Percentiles rank a stretch among this genome's conserved stretches.
These are phyloP conservation scores for Cheilosia vulpina DNA, from an alignment of 2,888 invertebrate genomes.

Conservation along the genomic window DNA sequence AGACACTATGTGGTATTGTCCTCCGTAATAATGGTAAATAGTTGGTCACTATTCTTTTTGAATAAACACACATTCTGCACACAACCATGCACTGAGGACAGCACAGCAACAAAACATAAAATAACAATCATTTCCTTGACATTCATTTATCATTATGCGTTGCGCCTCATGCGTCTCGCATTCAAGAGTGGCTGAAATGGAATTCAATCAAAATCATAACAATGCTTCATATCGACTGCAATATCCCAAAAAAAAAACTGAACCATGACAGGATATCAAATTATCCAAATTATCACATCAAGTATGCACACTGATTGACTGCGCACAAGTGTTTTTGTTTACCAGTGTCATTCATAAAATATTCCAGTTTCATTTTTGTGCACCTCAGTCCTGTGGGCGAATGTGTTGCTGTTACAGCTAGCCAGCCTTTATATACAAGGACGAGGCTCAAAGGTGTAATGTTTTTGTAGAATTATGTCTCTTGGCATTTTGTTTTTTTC, in stretches of 20 bases:
- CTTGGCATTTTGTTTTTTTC: background rate
- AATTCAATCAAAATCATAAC: constrained; percentile 37
- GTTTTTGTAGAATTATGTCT: background rate
- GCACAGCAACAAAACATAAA: constrained; percentile 5
- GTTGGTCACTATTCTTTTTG: constrained; percentile 14
- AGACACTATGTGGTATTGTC: background rate
- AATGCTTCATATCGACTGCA: constrained; percentile 31
- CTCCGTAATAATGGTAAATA: background rate
- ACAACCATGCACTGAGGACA: constrained; percentile 5
- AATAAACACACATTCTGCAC: constrained; percentile 42
- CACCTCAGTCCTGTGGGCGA: constrained; percentile 23
- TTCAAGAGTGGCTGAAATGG: constrained; percentile 16
- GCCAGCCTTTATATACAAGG: background rate
- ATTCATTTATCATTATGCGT: constrained; percentile 23
- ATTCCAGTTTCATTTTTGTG: constrained; percentile 14
- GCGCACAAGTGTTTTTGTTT: background rate
- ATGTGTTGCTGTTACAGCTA: background rate
- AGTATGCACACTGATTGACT: constrained; percentile 61
- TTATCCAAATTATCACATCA: constrained; percentile 59
- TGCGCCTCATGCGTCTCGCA: constrained; percentile 6
- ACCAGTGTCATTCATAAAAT: constrained; percentile 40
- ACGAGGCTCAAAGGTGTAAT: background rate
- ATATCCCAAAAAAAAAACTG: constrained; percentile 49
- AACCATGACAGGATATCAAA: constrained; percentile 60
- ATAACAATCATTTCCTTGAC: constrained; percentile 62